Percentiles rank a stretch among this genome's conserved stretches.
phyloP scores from a whole-genome alignment of 2,797 vertebrate genomes.

The Perodicticus potto region DNA sequence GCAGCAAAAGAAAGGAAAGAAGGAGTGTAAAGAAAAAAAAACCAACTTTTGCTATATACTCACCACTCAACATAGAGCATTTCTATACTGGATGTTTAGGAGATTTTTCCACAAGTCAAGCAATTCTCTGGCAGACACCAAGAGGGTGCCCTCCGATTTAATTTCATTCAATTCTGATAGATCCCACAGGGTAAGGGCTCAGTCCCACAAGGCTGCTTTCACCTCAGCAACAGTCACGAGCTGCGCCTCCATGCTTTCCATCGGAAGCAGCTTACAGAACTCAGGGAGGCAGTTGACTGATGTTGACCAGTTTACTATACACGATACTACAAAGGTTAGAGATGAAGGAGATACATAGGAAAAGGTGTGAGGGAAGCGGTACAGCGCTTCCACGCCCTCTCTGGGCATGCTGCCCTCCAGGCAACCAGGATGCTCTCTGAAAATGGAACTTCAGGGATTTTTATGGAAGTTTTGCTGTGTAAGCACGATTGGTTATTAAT shows the following conservation, averaged over 20 bases:
- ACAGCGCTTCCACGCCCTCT: background rate
- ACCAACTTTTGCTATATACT: accelerated
- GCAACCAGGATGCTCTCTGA: background rate
- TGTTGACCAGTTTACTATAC: background rate
- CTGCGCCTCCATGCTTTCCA: background rate
- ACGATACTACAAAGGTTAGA: background rate
- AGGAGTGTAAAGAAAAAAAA: background rate
- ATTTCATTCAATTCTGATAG: background rate
- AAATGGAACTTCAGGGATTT: background rate
- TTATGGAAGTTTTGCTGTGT: background rate
- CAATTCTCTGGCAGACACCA: background rate
- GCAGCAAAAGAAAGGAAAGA: background rate
- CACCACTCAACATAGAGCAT: background rate
- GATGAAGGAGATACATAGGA: background rate
- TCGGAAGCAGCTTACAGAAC: background rate
- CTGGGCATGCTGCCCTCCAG: accelerated
- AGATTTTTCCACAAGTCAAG: background rate
- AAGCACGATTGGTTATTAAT: background rate
- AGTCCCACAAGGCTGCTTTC: background rate
- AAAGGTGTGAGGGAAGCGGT: no score
- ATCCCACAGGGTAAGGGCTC: background rate
- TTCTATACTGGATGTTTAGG: background rate
- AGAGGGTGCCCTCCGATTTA: background rate
- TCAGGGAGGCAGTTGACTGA: background rate
- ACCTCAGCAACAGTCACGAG: background rate